Evolutionary conservation across 1,140 invertebrate genomes (phyloP).

Genomic region (Aphidius ervi): DNA sequence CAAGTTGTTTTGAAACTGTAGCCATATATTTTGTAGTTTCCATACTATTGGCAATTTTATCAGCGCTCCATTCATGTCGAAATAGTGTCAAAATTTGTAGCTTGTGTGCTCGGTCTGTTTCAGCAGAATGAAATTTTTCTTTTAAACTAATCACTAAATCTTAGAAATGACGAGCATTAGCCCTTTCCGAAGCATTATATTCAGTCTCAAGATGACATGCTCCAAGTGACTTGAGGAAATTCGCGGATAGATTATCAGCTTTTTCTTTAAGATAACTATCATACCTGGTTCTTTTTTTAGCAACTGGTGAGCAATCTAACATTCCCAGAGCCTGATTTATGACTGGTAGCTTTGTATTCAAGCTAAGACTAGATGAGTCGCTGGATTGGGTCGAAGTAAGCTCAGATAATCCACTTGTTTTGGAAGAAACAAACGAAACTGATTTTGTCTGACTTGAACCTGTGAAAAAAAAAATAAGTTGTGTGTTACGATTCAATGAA

Average conservation of each 20-base stretch:
- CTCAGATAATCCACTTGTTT: too few relatives aligned
- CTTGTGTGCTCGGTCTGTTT: constrained; percentile 12
- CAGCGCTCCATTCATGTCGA: constrained; percentile 15
- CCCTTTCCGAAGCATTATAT: constrained; percentile 15
- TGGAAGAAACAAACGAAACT: too few relatives aligned
- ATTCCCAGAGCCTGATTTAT: constrained; percentile 21
- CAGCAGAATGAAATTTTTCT: constrained; percentile 20
- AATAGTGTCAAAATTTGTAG: constrained; percentile 22
- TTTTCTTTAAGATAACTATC: constrained; percentile 17
- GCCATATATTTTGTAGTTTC: constrained; percentile 16
- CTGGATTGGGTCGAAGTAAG: too few relatives aligned
- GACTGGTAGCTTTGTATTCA: constrained; percentile 17
- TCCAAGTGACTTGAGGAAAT: constrained; percentile 19
- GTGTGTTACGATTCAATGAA: too few relatives aligned
- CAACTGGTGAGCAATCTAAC: constrained; percentile 22
- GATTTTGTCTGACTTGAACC: too few relatives aligned
- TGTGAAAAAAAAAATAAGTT: too few relatives aligned
- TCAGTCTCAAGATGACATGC: constrained; percentile 2
- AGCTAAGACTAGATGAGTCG: constrained; percentile 15
- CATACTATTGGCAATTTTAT: constrained; percentile 18
- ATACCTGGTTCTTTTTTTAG: constrained; percentile 3
- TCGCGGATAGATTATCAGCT: constrained; percentile 14
- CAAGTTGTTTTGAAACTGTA: constrained; percentile 20
- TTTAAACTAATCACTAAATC: constrained; percentile 17
- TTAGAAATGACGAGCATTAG: not conserved